Conservation (phyloP, 2,113 vertebrate species). For the Narcine bancroftii region DNA sequence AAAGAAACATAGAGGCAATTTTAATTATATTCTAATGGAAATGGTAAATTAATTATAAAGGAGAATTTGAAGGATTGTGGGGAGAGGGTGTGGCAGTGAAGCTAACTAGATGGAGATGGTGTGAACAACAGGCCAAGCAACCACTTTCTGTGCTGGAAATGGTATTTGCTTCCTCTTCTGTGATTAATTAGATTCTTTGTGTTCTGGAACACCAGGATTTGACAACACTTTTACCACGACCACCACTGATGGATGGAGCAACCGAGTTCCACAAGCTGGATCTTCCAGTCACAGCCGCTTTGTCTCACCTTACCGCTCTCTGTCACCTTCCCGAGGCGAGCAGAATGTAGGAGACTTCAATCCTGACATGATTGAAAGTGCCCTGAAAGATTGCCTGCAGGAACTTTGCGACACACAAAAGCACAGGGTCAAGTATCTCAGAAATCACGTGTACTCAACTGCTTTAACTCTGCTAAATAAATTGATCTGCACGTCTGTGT, state of each 20-base stretch:
- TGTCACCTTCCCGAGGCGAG: constrained; percentile 42
- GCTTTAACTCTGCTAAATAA: not conserved
- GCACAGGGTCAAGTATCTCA: constrained; percentile 53
- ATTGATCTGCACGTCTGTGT: not conserved
- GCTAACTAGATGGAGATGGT: no score
- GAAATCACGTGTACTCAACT: not conserved
- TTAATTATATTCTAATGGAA: no score
- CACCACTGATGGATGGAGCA: constrained; percentile 38
- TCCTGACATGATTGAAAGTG: constrained; percentile 47
- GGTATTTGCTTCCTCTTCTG: not conserved
- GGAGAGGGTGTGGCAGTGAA: no score
- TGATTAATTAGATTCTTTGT: constrained; percentile 8
- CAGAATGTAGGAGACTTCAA: constrained; percentile 48
- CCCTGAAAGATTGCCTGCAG: constrained; percentile 54
- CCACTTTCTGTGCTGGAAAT: not conserved
- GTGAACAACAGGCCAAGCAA: not conserved
- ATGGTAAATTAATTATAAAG: no score
- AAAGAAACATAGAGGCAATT: no score
- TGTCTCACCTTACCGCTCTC: constrained; percentile 1
- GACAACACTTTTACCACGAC: constrained; percentile 22
- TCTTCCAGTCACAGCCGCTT: constrained; percentile 43
- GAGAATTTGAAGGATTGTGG: no score
- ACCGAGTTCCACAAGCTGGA: not conserved
- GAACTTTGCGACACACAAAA: constrained; percentile 56
- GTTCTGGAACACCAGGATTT: not conserved